Conservation (phyloP, 64 coral and sea anemone genomes). For the Pocillopora verrucosa region DNA sequence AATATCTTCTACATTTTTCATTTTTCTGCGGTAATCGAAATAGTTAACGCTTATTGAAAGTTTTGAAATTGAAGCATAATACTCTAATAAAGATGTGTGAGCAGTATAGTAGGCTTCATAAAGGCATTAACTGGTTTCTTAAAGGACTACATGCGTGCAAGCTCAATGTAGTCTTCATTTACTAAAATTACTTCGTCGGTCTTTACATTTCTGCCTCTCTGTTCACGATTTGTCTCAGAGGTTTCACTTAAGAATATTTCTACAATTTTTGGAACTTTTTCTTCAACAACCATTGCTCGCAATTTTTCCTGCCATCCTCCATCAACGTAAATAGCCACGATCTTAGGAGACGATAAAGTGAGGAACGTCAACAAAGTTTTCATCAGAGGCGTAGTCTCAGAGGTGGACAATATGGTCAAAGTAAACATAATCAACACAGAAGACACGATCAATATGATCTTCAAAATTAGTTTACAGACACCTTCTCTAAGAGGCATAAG, state of each 20-base stretch:
- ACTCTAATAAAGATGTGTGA: too few relatives aligned
- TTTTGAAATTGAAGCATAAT: too few relatives aligned
- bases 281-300: neutral
- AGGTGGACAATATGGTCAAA: neutral
- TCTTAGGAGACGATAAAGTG: constrained; percentile 9
- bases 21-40: too few relatives aligned
- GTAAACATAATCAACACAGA: neutral
- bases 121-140: neutral
- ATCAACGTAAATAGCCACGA: neutral
- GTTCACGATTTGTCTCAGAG: neutral
- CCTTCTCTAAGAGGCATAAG: constrained; percentile 6
- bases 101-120: too few relatives aligned
- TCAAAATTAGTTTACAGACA: neutral
- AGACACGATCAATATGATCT: neutral
- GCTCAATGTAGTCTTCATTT: neutral
- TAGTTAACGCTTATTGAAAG: too few relatives aligned
- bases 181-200: neutral
- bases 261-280: constrained; percentile 1
- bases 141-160: neutral
- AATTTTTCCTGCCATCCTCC: neutral
- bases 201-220: neutral
- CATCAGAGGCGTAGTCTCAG: neutral
- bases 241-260: neutral
- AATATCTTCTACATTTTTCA: too few relatives aligned
- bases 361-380: neutral